phyloP scores from a whole-genome alignment of 2,113 vertebrate genomes.

The Elephantulus edwardii region DNA sequence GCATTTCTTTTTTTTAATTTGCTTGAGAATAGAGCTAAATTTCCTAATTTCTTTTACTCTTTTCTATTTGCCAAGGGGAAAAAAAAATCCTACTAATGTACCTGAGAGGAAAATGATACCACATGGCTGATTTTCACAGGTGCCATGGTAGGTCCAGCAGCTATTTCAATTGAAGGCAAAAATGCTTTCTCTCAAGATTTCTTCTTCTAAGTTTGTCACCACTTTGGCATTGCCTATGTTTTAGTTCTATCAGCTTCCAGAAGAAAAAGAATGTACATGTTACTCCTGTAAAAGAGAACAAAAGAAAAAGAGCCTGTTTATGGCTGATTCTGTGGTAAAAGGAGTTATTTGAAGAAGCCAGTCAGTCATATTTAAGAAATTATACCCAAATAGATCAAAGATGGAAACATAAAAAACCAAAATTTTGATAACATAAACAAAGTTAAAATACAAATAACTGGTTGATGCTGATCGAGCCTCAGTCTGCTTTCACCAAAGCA shows the following conservation, averaged over 20 bases:
- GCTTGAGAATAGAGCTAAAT: not conserved
- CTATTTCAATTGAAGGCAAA: not conserved
- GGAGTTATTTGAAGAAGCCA: not conserved
- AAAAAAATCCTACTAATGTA: conserved; percentile 53
- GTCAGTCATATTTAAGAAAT: conserved; percentile 16
- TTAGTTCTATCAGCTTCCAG: conserved; percentile 11
- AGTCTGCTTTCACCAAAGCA: no score
- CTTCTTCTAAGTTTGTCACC: not conserved
- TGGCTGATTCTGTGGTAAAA: not conserved
- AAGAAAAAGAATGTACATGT: conserved; percentile 36
- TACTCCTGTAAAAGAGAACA: conserved; percentile 49
- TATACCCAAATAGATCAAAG: not conserved
- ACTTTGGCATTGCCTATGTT: not conserved
- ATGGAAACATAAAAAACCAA: not conserved
- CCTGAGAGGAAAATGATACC: conserved; percentile 87
- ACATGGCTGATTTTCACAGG: conserved; percentile 83
- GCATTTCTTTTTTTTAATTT: not conserved
- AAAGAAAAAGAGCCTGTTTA: conserved; percentile 29
- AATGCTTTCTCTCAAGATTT: conserved; percentile 31
- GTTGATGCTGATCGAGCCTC: no score
- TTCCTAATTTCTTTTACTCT: not conserved
- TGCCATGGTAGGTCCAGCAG: conserved; percentile 77
- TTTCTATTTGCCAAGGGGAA: conserved; percentile 23
- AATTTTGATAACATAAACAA: conserved; percentile 4
- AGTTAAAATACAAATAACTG: not conserved